Evolutionary conservation across 1,140 invertebrate species (phyloP), one percentile per base, ranked within the genome.

Genomic region (Drosophila ogumai): DNA sequence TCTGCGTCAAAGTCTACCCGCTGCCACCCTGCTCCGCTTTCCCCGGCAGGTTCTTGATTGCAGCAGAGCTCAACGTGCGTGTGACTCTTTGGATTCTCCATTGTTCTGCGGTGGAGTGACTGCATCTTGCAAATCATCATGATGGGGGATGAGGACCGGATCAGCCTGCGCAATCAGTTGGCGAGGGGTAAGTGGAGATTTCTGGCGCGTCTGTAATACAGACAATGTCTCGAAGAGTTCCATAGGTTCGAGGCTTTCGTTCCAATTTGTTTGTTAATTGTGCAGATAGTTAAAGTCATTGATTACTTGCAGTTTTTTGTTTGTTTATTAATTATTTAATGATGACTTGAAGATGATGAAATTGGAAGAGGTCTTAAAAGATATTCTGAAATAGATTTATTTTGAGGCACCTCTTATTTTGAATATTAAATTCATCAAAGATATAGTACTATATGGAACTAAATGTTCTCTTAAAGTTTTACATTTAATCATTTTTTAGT

Each of bases 131-230:
- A 59, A 47, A 41, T 67, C 74, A 77, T 55, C 22, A 77, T 77
- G 74, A 79, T 65, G 58, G 57, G 65, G 34, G 67, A 79, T 9
- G 75, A 79, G 6, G 75, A 79, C 31, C 59, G 64, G 41, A 65
- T 73, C 41, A 63, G 50, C 41, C 56, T 79, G 36, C 71, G 54
- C n/a, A 73, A 72, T 46, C 76, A 79, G 22, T 43, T 79, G 54
- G 66, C 76, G 34, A 73, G 69, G 41, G 76, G 76, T 79, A 73
- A 79, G 75, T 59, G 3, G 13, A 43, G 40, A 19, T 17, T 55
- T 75, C n/a, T 38, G 13, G 52, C 25, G 50, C 5, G 25, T 32
- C 41, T 47, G n/a, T 6, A 66, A 46, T 19, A 12, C 8, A 32
- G 25, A n/a, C 10, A 31, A 41, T 49, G 19, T 34, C 28, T 44